Percentiles rank a stretch among this genome's conserved stretches.
These are phyloP conservation scores for Phalacrocorax brasilianus DNA, from an alignment of 2,113 vertebrate genomes.

Conservation along the genomic window DNA sequence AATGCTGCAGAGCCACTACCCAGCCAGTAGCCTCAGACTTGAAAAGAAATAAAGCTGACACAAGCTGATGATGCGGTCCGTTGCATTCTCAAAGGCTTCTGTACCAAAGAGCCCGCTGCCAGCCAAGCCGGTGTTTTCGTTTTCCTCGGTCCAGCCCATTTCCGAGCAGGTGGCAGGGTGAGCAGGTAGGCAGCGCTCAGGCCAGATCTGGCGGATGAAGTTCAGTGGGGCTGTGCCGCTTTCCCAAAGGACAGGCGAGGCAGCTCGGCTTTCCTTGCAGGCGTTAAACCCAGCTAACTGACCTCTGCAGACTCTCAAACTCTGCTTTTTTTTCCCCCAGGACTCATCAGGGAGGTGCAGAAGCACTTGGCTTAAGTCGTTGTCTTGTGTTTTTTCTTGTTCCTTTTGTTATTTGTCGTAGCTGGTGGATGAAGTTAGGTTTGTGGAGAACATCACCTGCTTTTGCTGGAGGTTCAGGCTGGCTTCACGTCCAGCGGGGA, in stretches of 20 bases:
- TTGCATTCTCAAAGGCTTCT: neutral
- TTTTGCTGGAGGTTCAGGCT: neutral
- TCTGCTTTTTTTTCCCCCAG: neutral
- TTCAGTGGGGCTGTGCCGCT: neutral
- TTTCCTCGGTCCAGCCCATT: neutral
- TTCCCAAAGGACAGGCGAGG: neutral
- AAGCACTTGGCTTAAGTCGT: neutral
- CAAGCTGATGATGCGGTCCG: accelerated
- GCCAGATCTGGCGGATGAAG: neutral
- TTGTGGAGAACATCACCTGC: neutral
- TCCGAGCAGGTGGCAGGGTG: neutral
- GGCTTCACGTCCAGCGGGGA: neutral
- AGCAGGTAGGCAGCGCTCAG: accelerated
- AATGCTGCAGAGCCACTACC: neutral
- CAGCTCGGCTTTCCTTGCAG: neutral
- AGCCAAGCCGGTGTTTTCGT: accelerated
- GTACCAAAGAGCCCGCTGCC: neutral
- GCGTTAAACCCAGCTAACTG: accelerated
- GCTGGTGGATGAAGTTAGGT: neutral
- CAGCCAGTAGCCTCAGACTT: neutral
- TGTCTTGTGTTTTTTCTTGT: neutral
- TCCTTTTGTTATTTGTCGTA: neutral
- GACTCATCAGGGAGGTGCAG: neutral
- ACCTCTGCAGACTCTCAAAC: neutral
- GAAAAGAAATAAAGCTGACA: no score